These are phyloP conservation scores for Gerris buenoi DNA, from an alignment of 1,140 invertebrate species.

Conservation along the genomic window DNA sequence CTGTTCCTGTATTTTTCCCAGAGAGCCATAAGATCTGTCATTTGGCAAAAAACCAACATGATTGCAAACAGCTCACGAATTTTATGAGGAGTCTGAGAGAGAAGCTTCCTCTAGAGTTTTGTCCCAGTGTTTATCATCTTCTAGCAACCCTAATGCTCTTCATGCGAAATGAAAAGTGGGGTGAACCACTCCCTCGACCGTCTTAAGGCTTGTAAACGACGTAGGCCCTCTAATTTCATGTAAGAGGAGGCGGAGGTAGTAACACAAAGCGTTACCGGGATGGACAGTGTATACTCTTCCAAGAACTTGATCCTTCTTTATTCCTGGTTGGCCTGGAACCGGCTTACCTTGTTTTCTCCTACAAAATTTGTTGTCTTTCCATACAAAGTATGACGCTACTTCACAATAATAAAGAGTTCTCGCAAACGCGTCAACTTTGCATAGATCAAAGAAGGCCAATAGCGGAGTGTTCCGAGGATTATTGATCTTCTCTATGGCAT, in stretches of 20 bases:
- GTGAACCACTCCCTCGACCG: not conserved
- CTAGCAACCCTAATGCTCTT: not conserved
- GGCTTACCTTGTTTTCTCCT: not conserved
- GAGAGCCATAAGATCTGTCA: not conserved
- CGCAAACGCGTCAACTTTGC: not conserved
- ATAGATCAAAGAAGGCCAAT: not conserved
- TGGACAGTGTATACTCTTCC: constrained; percentile 1
- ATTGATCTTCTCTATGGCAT: not conserved
- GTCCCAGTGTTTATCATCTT: not conserved
- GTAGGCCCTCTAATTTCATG: not conserved
- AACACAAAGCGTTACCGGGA: not conserved
- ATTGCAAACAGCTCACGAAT: not conserved
- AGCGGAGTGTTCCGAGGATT: not conserved
- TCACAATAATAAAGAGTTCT: not conserved
- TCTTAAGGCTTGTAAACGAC: not conserved
- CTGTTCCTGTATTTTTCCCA: not conserved
- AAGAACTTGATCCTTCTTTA: not conserved
- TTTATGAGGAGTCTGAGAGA: not conserved
- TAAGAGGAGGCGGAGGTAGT: not conserved
- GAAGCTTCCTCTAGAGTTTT: not conserved
- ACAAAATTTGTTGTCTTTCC: not conserved
- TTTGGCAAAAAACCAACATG: not conserved
- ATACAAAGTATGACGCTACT: not conserved
- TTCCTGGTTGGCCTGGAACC: too few relatives aligned
- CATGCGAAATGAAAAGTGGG: not conserved